Evolutionary conservation across 2,113 vertebrate genomes (phyloP).

Genomic region (Pantherophis guttatus): DNA sequence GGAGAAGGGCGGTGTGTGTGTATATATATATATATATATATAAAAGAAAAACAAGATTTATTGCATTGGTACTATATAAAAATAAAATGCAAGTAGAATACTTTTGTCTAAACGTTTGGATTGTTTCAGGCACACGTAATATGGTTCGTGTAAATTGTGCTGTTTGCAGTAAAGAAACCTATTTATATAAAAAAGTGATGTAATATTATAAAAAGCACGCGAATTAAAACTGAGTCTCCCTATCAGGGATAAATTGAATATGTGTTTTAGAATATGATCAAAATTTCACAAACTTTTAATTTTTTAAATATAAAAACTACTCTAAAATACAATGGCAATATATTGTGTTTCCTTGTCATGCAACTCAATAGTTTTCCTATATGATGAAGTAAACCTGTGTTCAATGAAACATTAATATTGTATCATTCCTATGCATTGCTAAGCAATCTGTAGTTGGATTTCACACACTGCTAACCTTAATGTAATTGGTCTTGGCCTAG

Average conservation of each 20-base stretch:
- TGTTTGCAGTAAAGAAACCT: not conserved
- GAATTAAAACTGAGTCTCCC: not conserved
- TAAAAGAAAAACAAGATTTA: not conserved
- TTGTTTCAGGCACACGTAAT: not conserved
- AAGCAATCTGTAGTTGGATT: not conserved
- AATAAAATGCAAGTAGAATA: not conserved
- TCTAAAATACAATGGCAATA: not conserved
- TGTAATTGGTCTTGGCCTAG: not conserved
- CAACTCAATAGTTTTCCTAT: not conserved
- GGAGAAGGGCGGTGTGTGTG: too few species aligned
- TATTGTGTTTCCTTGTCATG: not conserved
- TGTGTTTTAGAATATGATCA: not conserved
- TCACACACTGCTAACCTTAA: not conserved
- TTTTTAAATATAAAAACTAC: not conserved
- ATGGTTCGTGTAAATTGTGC: not conserved
- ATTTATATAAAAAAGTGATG: not conserved
- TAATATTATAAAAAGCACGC: not conserved
- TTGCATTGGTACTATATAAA: not conserved
- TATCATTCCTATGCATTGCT: not conserved
- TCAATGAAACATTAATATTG: not conserved
- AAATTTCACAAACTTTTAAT: not conserved
- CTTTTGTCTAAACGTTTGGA: not conserved
- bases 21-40: too few species aligned
- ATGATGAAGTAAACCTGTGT: not conserved
- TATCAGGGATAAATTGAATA: not conserved